Evolutionary conservation across 2,113 vertebrate species (phyloP).

Genomic region (Mustela lutreola): DNA sequence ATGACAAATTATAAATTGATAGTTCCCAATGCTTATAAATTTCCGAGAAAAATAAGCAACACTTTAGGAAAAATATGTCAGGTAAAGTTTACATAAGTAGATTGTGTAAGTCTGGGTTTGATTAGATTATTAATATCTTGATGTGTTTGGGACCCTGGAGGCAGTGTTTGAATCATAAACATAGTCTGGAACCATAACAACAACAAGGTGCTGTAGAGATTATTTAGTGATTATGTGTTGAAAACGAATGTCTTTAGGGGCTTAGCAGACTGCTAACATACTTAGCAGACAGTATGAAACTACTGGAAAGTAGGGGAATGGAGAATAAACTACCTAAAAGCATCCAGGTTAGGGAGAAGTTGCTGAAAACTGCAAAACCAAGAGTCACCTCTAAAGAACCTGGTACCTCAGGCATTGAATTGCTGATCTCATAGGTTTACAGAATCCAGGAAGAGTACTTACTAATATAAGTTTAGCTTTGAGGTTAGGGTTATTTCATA

Average conservation of each 20-base stretch:
- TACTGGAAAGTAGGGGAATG: not conserved
- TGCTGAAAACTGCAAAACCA: not conserved
- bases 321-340: not conserved
- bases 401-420: not conserved
- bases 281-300: not conserved
- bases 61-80: constrained; percentile 35
- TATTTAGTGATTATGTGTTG: not conserved
- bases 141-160: constrained; percentile 29
- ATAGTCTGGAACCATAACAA: not conserved
- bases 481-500: not conserved
- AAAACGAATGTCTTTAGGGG: not conserved
- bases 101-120: not conserved
- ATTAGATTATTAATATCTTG: constrained; percentile 21
- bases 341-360: not conserved
- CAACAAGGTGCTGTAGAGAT: not conserved
- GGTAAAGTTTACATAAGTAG: constrained; percentile 24
- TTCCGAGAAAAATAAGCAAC: not conserved
- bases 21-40: not conserved
- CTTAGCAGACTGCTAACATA: not conserved
- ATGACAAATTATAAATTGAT: not conserved
- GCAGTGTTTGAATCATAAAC: constrained; percentile 35
- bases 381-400: not conserved
- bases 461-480: not conserved
- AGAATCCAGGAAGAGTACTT: not conserved
- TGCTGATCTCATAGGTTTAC: not conserved